Evolutionary conservation across 2,113 vertebrate genomes (phyloP).

Genomic region (Otis tarda): DNA sequence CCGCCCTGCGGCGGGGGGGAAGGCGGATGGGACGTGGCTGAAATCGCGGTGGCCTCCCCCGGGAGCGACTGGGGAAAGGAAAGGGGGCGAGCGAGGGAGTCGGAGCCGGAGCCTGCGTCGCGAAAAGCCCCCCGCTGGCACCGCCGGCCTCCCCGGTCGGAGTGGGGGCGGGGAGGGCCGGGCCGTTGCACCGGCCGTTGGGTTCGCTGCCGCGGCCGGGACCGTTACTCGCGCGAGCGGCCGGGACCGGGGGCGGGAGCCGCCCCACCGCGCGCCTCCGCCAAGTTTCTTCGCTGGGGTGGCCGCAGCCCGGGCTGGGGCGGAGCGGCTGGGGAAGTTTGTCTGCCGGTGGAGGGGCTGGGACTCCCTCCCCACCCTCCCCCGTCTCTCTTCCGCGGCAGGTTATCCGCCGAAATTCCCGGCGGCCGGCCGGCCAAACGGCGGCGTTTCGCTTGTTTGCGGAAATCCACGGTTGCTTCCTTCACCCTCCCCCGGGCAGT

Average conservation of each 20-base stretch:
- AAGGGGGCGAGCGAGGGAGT: background rate
- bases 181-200: background rate
- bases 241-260: background rate
- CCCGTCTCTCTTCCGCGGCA: background rate
- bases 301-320: background rate
- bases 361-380: background rate
- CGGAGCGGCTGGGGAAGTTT: background rate
- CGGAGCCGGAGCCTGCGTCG: background rate
- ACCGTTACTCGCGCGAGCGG: background rate
- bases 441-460: background rate
- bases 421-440: no score
- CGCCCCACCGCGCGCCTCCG: background rate
- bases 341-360: background rate
- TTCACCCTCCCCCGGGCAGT: fast-evolving
- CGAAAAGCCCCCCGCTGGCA: background rate
- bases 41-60: background rate
- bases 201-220: background rate
- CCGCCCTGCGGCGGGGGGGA: background rate
- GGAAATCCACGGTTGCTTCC: background rate
- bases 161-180: background rate
- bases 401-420: background rate
- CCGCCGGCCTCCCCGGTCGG: background rate
- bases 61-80: background rate
- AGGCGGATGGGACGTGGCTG: background rate
- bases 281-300: background rate